Conservation (phyloP, 2,888 invertebrate genomes). For the Periphyllus acericola region DNA sequence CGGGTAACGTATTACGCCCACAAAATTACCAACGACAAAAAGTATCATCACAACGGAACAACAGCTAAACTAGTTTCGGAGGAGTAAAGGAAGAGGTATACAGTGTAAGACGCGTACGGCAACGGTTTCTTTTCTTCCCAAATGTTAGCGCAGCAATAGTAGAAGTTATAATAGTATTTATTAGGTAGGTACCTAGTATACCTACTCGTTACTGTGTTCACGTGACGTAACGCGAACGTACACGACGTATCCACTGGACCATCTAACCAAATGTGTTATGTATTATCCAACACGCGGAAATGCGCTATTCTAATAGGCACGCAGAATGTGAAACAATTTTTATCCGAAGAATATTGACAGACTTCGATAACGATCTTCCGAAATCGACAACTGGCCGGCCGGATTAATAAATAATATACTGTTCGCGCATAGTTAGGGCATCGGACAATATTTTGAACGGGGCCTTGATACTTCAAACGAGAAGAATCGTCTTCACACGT, state of each 20-base stretch:
- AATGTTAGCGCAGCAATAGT: neutral
- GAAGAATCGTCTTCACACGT: too few relatives aligned
- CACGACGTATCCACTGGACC: neutral
- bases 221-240: neutral
- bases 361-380: too few relatives aligned
- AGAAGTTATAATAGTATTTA: neutral
- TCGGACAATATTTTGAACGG: too few relatives aligned
- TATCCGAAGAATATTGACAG: too few relatives aligned
- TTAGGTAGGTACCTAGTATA: neutral
- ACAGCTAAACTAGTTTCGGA: constrained; percentile 5
- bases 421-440: too few relatives aligned
- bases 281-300: neutral
- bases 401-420: too few relatives aligned
- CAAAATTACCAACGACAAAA: constrained; percentile 15
- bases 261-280: neutral
- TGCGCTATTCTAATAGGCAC: neutral
- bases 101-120: too few relatives aligned
- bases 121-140: neutral
- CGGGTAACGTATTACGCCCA: neutral
- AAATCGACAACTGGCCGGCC: too few relatives aligned
- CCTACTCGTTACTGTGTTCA: neutral
- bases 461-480: too few relatives aligned
- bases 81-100: neutral
- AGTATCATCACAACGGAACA: neutral
- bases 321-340: too few relatives aligned